Evolutionary conservation across 2,888 invertebrate species (phyloP), one percentile per base, ranked within the genome.

Genomic region (Drosophila siamana): DNA sequence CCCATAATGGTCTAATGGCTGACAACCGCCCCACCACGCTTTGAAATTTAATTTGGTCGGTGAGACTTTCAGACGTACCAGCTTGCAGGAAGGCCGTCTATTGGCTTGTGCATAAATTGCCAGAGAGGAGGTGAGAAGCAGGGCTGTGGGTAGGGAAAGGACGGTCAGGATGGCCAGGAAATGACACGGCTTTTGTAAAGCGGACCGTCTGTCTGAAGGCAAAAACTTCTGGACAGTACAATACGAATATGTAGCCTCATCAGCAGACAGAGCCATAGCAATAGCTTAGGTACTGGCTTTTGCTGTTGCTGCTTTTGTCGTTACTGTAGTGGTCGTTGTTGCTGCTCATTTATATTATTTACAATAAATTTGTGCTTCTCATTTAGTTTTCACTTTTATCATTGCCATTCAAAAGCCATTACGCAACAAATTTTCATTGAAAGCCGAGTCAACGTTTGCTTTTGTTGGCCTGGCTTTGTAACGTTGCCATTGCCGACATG

Each of bases 371-470:
- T 77, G 9, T 65, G 74, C 69, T 76, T 65, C 66, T 67, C 81
- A 82, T 82, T 80, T 73, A 69, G 78, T 82, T 82, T 82, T 77
- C 80, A 82, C 86, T 82, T 82, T 82, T 70, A 65, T 46, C 67
- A 44, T 54, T 59, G 54, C 52, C 68, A 63, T 82, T 79, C 83
- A 64, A 69, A 54, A 44, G 66, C 63, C 76, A 76, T 81, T 81
- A 78, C 76, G 81, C 65, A 84, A 78, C 69, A 67, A 41, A 66
- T 73, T 81, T 75, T 59, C 55, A 56, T 56, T 75, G 19, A 65
- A 28, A 46, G 44, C 46, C 22, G 13, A 16, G 26, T 33, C 60
- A 70, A 66, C 47, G 41, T 36, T 71, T 48, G 62, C 11, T n/a
- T 48, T n/a, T 30, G 28, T 41, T 40, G 40, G 40, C 41, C 4